phyloP scores from a whole-genome alignment of 2,113 vertebrate genomes.

The Petromus typicus region DNA sequence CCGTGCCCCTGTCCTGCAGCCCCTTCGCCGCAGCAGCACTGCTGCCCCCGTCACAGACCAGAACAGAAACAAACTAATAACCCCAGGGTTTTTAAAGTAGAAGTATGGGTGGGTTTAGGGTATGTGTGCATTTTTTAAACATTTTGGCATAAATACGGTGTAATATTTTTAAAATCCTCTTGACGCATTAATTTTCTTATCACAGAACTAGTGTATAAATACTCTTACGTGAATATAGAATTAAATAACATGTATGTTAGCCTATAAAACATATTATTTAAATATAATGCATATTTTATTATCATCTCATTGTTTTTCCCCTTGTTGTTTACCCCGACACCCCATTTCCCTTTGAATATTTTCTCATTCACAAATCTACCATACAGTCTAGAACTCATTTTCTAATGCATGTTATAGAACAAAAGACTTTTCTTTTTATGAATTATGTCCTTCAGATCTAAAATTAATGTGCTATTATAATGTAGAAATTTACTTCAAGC shows the following conservation, averaged over 20 bases:
- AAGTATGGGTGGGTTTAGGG: neutral
- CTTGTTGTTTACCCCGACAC: too few species aligned
- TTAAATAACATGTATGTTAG: neutral
- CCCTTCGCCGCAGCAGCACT: neutral
- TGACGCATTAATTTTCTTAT: conserved; percentile 8
- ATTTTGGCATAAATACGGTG: neutral
- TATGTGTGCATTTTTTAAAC: neutral
- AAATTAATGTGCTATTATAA: neutral
- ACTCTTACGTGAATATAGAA: neutral
- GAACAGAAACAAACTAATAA: neutral
- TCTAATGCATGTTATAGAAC: neutral
- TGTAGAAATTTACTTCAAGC: neutral
- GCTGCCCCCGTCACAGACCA: too few species aligned
- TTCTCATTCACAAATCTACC: too few species aligned
- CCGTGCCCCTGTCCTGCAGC: neutral
- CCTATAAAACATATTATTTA: conserved; percentile 32
- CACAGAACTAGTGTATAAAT: neutral
- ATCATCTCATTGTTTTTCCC: too few species aligned
- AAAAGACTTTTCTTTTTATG: neutral
- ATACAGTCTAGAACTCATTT: too few species aligned
- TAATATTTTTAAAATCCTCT: conserved; percentile 1
- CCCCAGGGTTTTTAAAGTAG: conserved; percentile 11
- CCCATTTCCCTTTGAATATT: too few species aligned
- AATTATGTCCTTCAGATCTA: conserved; percentile 28
- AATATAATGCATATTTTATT: conserved; percentile 36